These are phyloP conservation scores for Andrena chrysosceles DNA, from an alignment of 2,888 invertebrate species.

Conservation along the genomic window DNA sequence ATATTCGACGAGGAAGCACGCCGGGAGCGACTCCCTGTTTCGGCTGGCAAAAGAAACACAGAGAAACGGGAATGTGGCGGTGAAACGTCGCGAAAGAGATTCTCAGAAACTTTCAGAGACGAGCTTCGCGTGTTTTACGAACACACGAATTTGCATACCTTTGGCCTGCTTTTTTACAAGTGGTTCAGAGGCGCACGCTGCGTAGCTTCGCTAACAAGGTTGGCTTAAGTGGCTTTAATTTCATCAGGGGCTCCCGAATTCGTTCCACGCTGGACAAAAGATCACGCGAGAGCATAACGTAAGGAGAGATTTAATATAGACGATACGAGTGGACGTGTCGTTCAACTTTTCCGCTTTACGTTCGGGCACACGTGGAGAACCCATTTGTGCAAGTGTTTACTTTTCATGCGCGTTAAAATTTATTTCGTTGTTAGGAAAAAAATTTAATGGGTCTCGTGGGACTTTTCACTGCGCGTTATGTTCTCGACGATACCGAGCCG, in stretches of 20 bases:
- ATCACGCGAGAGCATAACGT: background rate
- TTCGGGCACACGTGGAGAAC: slow-evolving; percentile 2
- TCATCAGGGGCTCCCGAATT: background rate
- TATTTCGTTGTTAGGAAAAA: background rate
- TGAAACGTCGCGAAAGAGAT: slow-evolving; percentile 10
- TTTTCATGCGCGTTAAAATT: slow-evolving; percentile 24
- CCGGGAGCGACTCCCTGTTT: background rate
- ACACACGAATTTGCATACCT: slow-evolving; percentile 46
- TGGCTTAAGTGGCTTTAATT: background rate
- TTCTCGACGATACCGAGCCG: background rate
- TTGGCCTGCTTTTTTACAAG: slow-evolving; percentile 32
- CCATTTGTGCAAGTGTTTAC: background rate
- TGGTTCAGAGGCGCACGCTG: background rate
- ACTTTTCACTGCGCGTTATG: background rate
- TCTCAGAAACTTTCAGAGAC: slow-evolving; percentile 1
- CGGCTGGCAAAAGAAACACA: slow-evolving; percentile 8
- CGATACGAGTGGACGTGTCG: background rate
- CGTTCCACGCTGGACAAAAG: background rate
- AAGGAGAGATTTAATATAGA: background rate
- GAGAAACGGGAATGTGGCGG: background rate
- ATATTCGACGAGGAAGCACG: slow-evolving; percentile 22
- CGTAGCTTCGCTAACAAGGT: slow-evolving; percentile 13
- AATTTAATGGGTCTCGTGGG: slow-evolving; percentile 18
- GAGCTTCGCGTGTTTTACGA: slow-evolving; percentile 31
- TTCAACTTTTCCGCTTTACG: background rate